Conservation (phyloP, 2,797 vertebrate genomes). For the Pelodytes ibericus region DNA sequence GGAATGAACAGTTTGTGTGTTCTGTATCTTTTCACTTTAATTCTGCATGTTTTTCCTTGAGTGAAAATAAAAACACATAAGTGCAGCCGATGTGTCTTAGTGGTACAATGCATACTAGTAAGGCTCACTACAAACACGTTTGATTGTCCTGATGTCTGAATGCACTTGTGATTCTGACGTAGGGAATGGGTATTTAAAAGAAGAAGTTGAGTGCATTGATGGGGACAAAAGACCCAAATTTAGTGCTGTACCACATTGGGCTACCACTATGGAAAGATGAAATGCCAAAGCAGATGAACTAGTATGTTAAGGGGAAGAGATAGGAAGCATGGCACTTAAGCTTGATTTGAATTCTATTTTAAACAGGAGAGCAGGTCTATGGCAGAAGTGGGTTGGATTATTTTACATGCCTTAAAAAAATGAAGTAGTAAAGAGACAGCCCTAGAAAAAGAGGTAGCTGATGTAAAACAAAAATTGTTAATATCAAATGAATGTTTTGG, state of each 20-base stretch:
- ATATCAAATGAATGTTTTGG: background rate
- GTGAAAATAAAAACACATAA: background rate
- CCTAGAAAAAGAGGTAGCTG: background rate
- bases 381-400: conserved; percentile 1
- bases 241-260: background rate
- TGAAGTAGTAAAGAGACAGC: background rate
- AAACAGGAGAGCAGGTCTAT: conserved; percentile 5
- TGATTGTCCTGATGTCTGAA: no score
- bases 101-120: background rate
- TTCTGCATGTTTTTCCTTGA: no score
- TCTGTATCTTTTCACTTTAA: no score
- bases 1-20: no score
- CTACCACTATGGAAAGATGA: conserved; percentile 1
- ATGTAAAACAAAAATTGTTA: conserved; percentile 2
- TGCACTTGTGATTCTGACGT: background rate
- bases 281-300: conserved; percentile 2
- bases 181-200: background rate
- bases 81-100: background rate
- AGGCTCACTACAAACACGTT: no score
- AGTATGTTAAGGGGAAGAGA: conserved; percentile 4
- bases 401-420: conserved; percentile 1
- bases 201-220: background rate
- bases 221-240: background rate
- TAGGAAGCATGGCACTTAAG: background rate
- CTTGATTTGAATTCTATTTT: background rate